Evolutionary conservation across 2,888 invertebrate species (phyloP), one percentile per base, ranked within the genome.

Genomic region (Heptascelio sp.): DNA sequence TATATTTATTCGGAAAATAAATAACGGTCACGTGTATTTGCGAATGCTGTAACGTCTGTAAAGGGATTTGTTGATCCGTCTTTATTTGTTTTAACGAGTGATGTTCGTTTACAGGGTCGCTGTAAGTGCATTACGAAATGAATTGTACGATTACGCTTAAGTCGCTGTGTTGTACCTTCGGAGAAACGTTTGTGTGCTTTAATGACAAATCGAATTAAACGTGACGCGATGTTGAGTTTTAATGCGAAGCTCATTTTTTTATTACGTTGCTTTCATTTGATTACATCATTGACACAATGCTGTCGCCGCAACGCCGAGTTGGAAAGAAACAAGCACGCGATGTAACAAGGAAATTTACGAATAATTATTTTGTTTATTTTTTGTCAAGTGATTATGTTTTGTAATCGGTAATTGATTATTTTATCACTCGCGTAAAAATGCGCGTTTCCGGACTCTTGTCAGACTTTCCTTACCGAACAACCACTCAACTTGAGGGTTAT

Each of bases 141-240:
- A 34, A 43, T 62, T 43, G 21, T 43, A 25, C 34, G 62, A 62
- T 62, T 43, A 25, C 34, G 15, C 3, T 43, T 17, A 17, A 62
- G 62, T 23, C n/a, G 43, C n/a, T 25, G 43, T n/a, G n/a, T n/a
- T 11, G 40, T 43, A 43, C 43, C 62, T 43, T 25, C 25, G 23
- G 25, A 43, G 26, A 64, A 26, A 46, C 25, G 49, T 30, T 23
- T 30, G 23, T 65, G 65, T 65, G 19, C 65, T 65, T 51, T 51
- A 21, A 65, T 51, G 65, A 34, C 51, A 37, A 65, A 65, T 65
- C 34, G 51, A 65, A 65, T 65, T 51, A 65, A 21, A n/a, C 64
- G 46, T 26, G 30, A 30, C 60, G 60, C 30, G 25, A 60, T 23
- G 60, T 60, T 25, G 43, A 21, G 60, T 65, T 51, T 37, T 49